Percentiles rank a stretch among this genome's conserved stretches.
phyloP scores from a whole-genome alignment of 2,888 invertebrate species.

The Spodoptera picta region DNA sequence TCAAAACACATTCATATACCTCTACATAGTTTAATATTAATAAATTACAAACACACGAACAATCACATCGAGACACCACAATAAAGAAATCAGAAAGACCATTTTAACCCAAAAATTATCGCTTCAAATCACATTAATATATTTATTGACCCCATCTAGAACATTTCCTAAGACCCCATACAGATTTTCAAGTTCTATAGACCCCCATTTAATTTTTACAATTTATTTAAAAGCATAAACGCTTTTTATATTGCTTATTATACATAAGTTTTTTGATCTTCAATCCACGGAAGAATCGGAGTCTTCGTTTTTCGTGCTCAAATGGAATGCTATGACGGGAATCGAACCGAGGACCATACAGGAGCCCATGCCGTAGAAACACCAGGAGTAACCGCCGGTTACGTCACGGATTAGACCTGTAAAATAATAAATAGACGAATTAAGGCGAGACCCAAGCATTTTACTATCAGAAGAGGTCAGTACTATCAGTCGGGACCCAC shows the following conservation, averaged over 20 bases:
- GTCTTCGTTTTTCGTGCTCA: conserved; percentile 80
- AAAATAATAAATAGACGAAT: conserved; percentile 36
- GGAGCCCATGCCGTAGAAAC: conserved; percentile 93
- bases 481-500: too few species aligned
- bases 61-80: too few species aligned
- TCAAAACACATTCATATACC: too few species aligned
- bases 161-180: conserved; percentile 3
- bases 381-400: conserved; percentile 92
- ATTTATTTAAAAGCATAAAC: conserved; percentile 5
- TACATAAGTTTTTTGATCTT: conserved; percentile 36
- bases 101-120: too few species aligned
- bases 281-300: conserved; percentile 78
- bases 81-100: too few species aligned
- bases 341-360: conserved; percentile 92
- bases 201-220: conserved; percentile 8
- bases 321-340: conserved; percentile 88
- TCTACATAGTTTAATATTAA: too few species aligned
- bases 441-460: too few species aligned
- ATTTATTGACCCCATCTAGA: neutral
- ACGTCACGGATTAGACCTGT: conserved; percentile 90
- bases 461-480: too few species aligned
- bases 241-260: conserved; percentile 5
- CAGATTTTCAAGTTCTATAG: neutral
- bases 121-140: too few species aligned
- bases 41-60: too few species aligned